Base-by-base conservation (phyloP, 2,797 vertebrate genomes). In the Linurgus olivaceus region DNA sequence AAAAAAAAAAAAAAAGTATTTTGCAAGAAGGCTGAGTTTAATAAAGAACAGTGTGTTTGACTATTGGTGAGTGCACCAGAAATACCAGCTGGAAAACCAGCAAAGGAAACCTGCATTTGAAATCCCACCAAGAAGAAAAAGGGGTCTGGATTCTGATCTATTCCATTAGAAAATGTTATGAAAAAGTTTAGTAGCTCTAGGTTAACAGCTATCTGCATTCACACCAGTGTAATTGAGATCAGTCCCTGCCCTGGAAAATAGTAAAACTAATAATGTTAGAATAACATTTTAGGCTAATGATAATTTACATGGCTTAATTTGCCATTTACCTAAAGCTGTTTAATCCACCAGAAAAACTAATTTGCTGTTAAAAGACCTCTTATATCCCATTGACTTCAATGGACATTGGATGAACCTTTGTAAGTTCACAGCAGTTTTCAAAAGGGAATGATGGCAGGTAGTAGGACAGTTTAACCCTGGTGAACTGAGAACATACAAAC, bases 241-340 rank as follows among this genome's bases (percentile, higher is more conserved):
- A 88, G 25, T 51, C 40, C 13, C 14, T 71, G 52, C 25, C 48
- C 63, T 95, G 45, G 57, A 85, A 90, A 84, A 29, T 37, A 92
- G 31, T 71, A 90, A 92, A 96, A 71, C 26, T 54, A 93, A 51
- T 76, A 85, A 76, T 54, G 76, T 78, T 92, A 67, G 38, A 93
- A 80, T 80, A 89, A 72, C 13, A 58, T 72, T 79, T 94, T 68
- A 93, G 61, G 38, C 54, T 86, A 91, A 95, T 68, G 57, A 74
- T 65, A 83, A 87, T 91, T 94, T 94, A 80, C 50, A 68, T 89
- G 77, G 77, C 31, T 77, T 96, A 91, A 93, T 89, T 92, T 94
- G 28, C 33, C 35, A 2, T 93, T 95, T 92, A 86, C 78, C 38
- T 73, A 79, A 93, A 95, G 52, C 48, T 0, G 0, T 61, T 94